A percentile compares a stretch with the other conserved stretches of the same genome.
These are phyloP conservation scores for Drosophila prostipennis DNA, from an alignment of 2,888 invertebrate species.

Conservation along the genomic window DNA sequence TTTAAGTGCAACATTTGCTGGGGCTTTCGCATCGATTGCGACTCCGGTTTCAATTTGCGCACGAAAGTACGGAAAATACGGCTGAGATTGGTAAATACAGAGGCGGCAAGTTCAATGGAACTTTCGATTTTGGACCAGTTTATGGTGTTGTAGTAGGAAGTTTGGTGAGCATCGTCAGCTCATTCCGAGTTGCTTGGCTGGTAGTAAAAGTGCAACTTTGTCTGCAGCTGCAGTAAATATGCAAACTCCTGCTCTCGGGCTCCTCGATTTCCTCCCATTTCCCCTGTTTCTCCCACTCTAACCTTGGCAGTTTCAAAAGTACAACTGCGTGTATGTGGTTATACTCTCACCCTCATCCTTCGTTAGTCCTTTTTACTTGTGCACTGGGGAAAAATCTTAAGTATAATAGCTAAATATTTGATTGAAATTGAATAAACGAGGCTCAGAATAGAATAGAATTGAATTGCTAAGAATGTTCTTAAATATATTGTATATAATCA, in stretches of 20 bases:
- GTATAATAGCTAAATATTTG: too few relatives aligned
- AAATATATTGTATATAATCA: too few relatives aligned
- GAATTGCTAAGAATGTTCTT: too few relatives aligned
- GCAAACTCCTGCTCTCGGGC: conserved; percentile 20
- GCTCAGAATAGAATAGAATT: too few relatives aligned
- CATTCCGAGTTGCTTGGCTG: conserved; percentile 46
- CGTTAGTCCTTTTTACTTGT: conserved; percentile 43
- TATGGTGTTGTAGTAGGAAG: conserved; percentile 9
- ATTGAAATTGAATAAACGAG: too few relatives aligned
- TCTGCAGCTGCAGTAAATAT: conserved; percentile 49
- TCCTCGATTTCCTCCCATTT: not conserved
- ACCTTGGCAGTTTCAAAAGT: conserved; percentile 26
- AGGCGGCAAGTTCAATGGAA: conserved; percentile 36
- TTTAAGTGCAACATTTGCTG: conserved; percentile 19
- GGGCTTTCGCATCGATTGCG: not conserved
- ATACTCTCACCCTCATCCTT: not conserved
- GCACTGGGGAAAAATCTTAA: not conserved
- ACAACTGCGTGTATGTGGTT: conserved; percentile 9
- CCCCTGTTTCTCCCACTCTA: conserved; percentile 4
- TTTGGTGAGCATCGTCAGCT: conserved; percentile 50
- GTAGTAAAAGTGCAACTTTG: conserved; percentile 74
- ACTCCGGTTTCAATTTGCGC: conserved; percentile 21
- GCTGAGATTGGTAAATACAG: conserved; percentile 16
- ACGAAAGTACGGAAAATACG: conserved; percentile 6
- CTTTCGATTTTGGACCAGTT: conserved; percentile 48